Percentiles rank a stretch among this genome's conserved stretches.
These are phyloP conservation scores for Brachionichthys hirsutus DNA, from an alignment of 2,113 vertebrate genomes.

Conservation along the genomic window DNA sequence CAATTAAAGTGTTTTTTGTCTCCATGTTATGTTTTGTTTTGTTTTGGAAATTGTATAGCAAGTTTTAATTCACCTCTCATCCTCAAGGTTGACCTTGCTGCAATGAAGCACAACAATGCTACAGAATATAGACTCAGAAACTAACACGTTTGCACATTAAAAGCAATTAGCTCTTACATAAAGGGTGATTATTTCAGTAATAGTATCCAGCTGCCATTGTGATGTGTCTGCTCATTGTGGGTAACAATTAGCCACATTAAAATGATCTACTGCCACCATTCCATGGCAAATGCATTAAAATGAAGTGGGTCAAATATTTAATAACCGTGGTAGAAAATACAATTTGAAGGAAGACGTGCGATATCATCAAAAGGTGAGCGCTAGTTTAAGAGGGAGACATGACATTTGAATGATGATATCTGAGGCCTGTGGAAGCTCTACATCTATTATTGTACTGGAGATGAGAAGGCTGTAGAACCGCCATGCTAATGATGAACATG, in stretches of 20 bases:
- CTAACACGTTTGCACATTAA: neutral
- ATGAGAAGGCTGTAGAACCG: conserved; percentile 13
- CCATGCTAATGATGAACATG: conserved; percentile 16
- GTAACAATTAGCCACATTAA: conserved; percentile 32
- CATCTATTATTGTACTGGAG: conserved; percentile 13
- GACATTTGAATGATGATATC: conserved; percentile 44
- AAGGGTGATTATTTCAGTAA: neutral
- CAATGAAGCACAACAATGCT: neutral
- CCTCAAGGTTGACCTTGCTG: too few species aligned
- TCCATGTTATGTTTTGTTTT: too few species aligned
- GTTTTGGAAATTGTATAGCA: too few species aligned
- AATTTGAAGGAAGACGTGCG: conserved; percentile 34
- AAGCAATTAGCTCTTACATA: conserved; percentile 2
- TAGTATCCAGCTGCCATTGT: conserved; percentile 8
- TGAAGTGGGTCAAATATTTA: conserved; percentile 48
- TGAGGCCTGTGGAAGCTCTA: conserved; percentile 32
- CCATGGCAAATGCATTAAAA: conserved; percentile 24
- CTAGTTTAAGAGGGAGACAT: conserved; percentile 42
- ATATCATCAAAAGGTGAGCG: conserved; percentile 38
- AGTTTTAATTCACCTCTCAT: too few species aligned
- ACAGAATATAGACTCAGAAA: neutral
- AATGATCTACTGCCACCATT: conserved; percentile 6
- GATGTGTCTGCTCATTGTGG: neutral
- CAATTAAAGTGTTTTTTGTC: neutral
- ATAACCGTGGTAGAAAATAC: conserved; percentile 43